Evolutionary conservation across 2,888 invertebrate species (phyloP), one percentile per base, ranked within the genome.

Genomic region (Tribolium freemani): DNA sequence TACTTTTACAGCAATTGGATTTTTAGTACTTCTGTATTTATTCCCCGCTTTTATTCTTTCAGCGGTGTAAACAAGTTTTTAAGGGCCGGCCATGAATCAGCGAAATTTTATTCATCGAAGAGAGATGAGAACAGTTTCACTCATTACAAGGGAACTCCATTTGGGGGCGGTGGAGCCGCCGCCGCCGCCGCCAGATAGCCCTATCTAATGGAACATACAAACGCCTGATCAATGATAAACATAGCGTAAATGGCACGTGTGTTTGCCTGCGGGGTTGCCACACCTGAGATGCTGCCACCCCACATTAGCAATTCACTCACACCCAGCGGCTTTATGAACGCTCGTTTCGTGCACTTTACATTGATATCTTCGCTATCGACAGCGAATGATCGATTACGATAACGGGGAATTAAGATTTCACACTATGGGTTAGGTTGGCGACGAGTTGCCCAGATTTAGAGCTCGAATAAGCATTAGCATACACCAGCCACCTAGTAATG

Each of bases 211-310:
- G 71, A 72, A 72, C 68, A 72, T 58, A 72, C 61, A 51, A 71
- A 58, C 66, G 64, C 67, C 60, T 73, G 72, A 73, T 73, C 72
- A 73, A 73, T 73, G 72, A 73, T 73, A 73, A 73, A 73, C 72
- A 73, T 68, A 72, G 67, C 64, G 57, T 69, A 64, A 72, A 72
- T 72, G 72, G 72, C 68, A 72, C 72, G 72, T 69, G 72, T 72
- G 72, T 72, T 72, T 73, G 68, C 58, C 64, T 46, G 68, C 53
- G 57, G 69, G 72, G 69, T 38, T 64, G 54, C 63, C 63, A 58
- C 72, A 73, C 72, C 69, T 73, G 72, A 73, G 72, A 69, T 73
- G 72, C 16, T 45, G 16, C 45, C 30, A 26, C 45, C 26, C 31
- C 13, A 26, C 45, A 56, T 56, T 67, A 56, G 56, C 68, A 20